Percentiles rank a stretch among this genome's conserved stretches.
These are phyloP conservation scores for Amphipyra berbera DNA, from an alignment of 2,888 invertebrate genomes.

Conservation along the genomic window DNA sequence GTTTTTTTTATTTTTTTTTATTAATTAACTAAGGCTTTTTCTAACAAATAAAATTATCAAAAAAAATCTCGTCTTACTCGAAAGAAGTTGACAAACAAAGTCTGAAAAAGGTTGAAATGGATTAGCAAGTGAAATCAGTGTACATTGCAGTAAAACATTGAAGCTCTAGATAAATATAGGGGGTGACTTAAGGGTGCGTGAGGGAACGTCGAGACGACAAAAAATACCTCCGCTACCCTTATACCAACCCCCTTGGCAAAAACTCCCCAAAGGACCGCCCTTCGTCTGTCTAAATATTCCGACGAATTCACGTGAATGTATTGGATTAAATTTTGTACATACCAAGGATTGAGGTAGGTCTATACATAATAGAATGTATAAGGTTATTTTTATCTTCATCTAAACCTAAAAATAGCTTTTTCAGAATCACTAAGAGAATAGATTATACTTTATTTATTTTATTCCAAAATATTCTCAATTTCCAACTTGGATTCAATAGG, in stretches of 20 bases:
- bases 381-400: too few species aligned
- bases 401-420: too few species aligned
- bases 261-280: constrained; percentile 40
- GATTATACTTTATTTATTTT: too few species aligned
- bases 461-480: too few species aligned
- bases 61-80: not conserved
- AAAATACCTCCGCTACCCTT: constrained; percentile 59
- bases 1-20: too few species aligned
- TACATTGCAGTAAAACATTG: constrained; percentile 45
- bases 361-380: not conserved
- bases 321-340: constrained; percentile 39
- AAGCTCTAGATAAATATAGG: constrained; percentile 51
- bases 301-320: constrained; percentile 47
- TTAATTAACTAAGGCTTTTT: too few species aligned
- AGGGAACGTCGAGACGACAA: constrained; percentile 59
- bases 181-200: constrained; percentile 45
- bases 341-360: not conserved
- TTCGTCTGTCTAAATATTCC: constrained; percentile 58
- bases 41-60: too few species aligned
- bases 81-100: constrained; percentile 50
- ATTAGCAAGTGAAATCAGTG: constrained; percentile 61
- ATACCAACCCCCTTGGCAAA: constrained; percentile 33
- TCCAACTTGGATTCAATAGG: too few species aligned
- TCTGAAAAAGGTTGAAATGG: constrained; percentile 55
- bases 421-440: too few species aligned